Conservation (phyloP, 2,113 vertebrate genomes). For the Xiphophorus maculatus region DNA sequence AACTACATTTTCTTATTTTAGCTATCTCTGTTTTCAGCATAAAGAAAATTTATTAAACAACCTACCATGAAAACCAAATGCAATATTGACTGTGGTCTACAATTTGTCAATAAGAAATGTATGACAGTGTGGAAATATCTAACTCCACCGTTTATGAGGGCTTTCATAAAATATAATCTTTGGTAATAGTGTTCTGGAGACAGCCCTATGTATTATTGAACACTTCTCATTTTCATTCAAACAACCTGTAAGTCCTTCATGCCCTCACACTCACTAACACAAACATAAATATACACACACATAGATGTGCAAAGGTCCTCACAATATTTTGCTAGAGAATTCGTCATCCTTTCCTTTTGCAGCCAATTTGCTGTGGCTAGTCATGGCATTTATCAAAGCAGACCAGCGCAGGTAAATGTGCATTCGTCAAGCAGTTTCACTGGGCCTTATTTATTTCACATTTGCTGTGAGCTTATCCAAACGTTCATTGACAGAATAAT, state of each 20-base stretch:
- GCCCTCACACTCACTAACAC: conserved; percentile 20
- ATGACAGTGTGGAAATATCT: conserved; percentile 66
- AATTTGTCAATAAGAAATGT: conserved; percentile 78
- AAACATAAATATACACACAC: conserved; percentile 32
- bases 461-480: conserved; percentile 31
- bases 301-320: conserved; percentile 44
- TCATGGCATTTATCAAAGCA: conserved; percentile 71
- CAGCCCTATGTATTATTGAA: conserved; percentile 81
- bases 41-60: conserved; percentile 62
- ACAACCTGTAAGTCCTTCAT: conserved; percentile 73
- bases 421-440: conserved; percentile 61
- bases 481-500: neutral
- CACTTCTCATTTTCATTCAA: conserved; percentile 80
- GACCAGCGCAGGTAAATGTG: conserved; percentile 62
- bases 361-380: conserved; percentile 70
- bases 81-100: conserved; percentile 62
- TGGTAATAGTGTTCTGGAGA: conserved; percentile 76
- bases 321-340: conserved; percentile 68
- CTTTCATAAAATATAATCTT: conserved; percentile 82
- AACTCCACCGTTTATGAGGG: conserved; percentile 63
- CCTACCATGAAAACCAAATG: conserved; percentile 62
- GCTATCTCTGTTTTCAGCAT: conserved; percentile 53
- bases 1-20: conserved; percentile 47
- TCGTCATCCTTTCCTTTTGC: conserved; percentile 72
- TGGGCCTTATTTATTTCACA: conserved; percentile 60